Evolutionary conservation across 30 jellyfish, hydroid and myxozoan genomes (phyloP).

Genomic region (Aurelia sp.): DNA sequence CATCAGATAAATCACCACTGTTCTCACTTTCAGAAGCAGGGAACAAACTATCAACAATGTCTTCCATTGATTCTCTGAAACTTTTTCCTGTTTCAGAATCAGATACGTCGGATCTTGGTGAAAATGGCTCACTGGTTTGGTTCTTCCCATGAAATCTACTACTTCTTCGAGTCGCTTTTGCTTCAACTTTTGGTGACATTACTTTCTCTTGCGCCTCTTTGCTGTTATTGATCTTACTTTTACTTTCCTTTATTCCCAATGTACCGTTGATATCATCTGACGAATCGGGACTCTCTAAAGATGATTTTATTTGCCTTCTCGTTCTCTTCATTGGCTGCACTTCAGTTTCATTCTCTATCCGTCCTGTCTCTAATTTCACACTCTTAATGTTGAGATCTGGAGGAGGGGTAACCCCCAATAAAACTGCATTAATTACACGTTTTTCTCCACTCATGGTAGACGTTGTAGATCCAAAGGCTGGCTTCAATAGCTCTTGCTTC

Average conservation of each 20-base stretch:
- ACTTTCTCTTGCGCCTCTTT: not conserved
- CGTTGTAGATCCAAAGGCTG: not conserved
- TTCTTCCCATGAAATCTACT: slow-evolving; percentile 22
- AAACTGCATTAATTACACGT: not conserved
- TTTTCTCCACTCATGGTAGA: not conserved
- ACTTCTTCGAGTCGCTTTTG: slow-evolving; percentile 24
- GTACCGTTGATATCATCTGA: not conserved
- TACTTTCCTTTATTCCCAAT: not conserved
- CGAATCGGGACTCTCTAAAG: slow-evolving; percentile 5
- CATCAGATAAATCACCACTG: slow-evolving; percentile 27
- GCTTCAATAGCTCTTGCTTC: not conserved
- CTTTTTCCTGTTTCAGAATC: not conserved
- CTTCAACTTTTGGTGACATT: not conserved
- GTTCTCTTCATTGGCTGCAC: not conserved
- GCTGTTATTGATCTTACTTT: not conserved
- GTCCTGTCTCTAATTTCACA: not conserved
- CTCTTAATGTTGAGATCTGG: not conserved
- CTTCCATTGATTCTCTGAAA: not conserved
- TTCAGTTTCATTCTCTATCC: not conserved
- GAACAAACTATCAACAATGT: slow-evolving; percentile 12
- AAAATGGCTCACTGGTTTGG: not conserved
- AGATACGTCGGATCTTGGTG: not conserved
- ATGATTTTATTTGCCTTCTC: not conserved
- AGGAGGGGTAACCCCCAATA: not conserved
- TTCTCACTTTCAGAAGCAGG: slow-evolving; percentile 23